phyloP scores from a whole-genome alignment of 2,113 vertebrate species.

The Labrus mixtus region DNA sequence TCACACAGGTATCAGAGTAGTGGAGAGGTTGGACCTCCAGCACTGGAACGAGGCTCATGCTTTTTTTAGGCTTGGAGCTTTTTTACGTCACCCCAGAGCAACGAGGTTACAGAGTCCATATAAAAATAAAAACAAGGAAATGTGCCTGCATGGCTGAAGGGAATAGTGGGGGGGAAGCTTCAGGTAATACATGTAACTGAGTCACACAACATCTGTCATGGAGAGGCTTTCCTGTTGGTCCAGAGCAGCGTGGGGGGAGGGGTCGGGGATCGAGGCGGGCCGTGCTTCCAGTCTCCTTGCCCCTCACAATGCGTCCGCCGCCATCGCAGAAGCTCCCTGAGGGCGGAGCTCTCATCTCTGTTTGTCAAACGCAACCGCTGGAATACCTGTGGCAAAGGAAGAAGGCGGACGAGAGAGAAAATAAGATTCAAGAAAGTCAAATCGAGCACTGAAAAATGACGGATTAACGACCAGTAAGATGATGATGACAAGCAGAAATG shows the following conservation, averaged over 20 bases:
- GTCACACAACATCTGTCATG: conserved; percentile 53
- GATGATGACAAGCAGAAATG: conserved; percentile 28
- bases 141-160: conserved; percentile 13
- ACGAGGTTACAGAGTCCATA: conserved; percentile 38
- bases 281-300: conserved; percentile 84
- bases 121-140: neutral
- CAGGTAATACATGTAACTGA: conserved; percentile 2
- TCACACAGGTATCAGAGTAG: conserved; percentile 1
- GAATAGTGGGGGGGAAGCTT: conserved; percentile 13
- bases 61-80: conserved; percentile 6
- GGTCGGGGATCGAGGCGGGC: conserved; percentile 81
- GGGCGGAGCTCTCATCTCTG: conserved; percentile 86
- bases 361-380: conserved; percentile 87
- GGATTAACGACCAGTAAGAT: neutral
- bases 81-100: conserved; percentile 21
- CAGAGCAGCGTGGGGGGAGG: conserved; percentile 83
- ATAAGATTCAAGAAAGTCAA: neutral
- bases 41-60: conserved; percentile 41
- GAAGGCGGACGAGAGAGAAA: neutral
- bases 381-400: conserved; percentile 82
- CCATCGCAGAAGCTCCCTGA: conserved; percentile 90
- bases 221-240: conserved; percentile 87
- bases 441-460: neutral
- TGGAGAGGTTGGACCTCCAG: conserved; percentile 31
- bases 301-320: conserved; percentile 89